These are phyloP conservation scores for Gallinago paraguaiae DNA, from an alignment of 2,113 vertebrate species.

Conservation along the genomic window DNA sequence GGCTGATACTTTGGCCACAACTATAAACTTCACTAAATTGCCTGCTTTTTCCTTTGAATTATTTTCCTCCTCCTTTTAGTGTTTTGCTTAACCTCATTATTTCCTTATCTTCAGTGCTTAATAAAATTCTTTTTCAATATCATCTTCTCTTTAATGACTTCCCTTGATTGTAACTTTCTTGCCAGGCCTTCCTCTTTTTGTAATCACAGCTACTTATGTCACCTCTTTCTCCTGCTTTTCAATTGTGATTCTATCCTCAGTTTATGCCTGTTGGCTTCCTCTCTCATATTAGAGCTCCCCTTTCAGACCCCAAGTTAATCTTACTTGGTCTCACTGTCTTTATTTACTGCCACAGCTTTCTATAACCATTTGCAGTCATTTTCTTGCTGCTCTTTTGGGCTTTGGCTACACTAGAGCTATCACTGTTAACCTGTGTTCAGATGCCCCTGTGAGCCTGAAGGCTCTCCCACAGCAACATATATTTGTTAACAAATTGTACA, in stretches of 20 bases:
- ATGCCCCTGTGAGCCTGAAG: neutral
- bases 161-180: neutral
- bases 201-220: neutral
- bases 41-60: neutral
- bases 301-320: constrained; percentile 2
- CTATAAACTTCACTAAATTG: neutral
- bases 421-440: neutral
- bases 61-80: neutral
- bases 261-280: constrained; percentile 13
- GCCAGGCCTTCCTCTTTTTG: neutral
- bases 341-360: constrained; percentile 17
- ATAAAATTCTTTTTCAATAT: neutral
- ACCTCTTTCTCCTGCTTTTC: neutral
- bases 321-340: neutral
- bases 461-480: neutral
- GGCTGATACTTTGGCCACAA: neutral
- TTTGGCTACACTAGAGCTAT: neutral
- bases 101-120: neutral
- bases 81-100: neutral
- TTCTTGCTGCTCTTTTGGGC: neutral
- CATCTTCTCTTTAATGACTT: neutral
- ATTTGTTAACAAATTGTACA: neutral
- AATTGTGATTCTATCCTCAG: neutral
- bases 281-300: neutral
- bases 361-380: neutral